Evolutionary conservation across 2,113 vertebrate genomes (phyloP).

Genomic region (Glaucomys volans): DNA sequence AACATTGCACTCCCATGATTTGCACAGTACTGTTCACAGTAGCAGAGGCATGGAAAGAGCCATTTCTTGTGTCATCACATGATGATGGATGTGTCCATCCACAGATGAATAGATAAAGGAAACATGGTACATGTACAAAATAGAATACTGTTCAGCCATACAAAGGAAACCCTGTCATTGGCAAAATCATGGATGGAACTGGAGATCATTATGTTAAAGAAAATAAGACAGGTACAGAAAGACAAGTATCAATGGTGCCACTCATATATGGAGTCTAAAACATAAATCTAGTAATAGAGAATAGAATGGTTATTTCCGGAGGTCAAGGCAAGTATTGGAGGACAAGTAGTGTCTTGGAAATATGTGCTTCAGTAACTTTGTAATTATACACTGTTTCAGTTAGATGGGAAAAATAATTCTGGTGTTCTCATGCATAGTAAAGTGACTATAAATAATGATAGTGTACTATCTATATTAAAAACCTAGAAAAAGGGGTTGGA

Average conservation of each 20-base stretch:
- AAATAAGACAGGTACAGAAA: neutral
- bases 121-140: neutral
- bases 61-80: too few relatives aligned
- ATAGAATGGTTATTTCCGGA: neutral
- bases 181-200: too few relatives aligned
- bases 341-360: neutral
- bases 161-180: neutral
- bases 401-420: neutral
- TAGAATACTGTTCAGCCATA: neutral
- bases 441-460: neutral
- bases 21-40: neutral
- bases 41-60: neutral
- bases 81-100: neutral
- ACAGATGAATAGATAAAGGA: neutral
- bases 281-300: neutral
- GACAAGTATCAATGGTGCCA: neutral
- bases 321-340: too few relatives aligned
- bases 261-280: neutral
- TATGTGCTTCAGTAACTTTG: neutral
- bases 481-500: too few relatives aligned
- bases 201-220: neutral
- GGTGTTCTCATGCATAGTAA: neutral
- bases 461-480: neutral
- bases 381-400: neutral
- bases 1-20: neutral